Percentiles rank a stretch among this genome's conserved stretches.
These are phyloP conservation scores for Asteroscopus sphinx DNA, from an alignment of 2,888 invertebrate species.

Conservation along the genomic window DNA sequence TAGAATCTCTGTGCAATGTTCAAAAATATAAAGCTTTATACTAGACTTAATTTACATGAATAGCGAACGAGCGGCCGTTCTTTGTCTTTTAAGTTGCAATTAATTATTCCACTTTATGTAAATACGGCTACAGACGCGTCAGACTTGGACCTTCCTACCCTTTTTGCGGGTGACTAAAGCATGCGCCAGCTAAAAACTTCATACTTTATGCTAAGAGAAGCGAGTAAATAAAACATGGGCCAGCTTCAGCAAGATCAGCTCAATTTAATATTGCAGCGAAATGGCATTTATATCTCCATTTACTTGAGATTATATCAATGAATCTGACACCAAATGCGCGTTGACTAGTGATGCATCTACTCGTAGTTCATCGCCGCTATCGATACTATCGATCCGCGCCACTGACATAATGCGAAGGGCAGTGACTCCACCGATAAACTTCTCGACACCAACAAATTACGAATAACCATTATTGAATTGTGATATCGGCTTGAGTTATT, in stretches of 20 bases:
- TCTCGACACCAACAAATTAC: conserved; percentile 62
- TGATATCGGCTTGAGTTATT: conserved; percentile 63
- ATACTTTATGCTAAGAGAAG: conserved; percentile 69
- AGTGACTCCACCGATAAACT: conserved; percentile 65
- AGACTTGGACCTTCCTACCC: conserved; percentile 67
- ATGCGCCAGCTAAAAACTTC: conserved; percentile 67
- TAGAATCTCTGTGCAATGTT: conserved; percentile 52
- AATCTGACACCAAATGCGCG: conserved; percentile 33
- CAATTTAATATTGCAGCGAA: conserved; percentile 41
- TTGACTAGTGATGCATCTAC: conserved; percentile 50
- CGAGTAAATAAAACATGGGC: conserved; percentile 65
- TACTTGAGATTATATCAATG: conserved; percentile 44
- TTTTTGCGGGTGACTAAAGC: conserved; percentile 70
- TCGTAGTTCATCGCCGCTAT: conserved; percentile 37
- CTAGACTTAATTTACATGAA: conserved; percentile 86
- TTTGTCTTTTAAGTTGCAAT: conserved; percentile 86
- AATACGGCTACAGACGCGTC: conserved; percentile 77
- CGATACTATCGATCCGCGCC: conserved; percentile 58
- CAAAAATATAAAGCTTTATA: conserved; percentile 71
- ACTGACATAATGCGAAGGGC: conserved; percentile 69
- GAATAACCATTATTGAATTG: conserved; percentile 69
- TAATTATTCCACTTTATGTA: conserved; percentile 88
- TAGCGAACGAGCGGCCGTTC: conserved; percentile 77
- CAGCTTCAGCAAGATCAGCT: conserved; percentile 38
- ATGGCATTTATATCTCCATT: conserved; percentile 33